phyloP scores from a whole-genome alignment of 2,888 invertebrate genomes.

The Drosophila rellima region DNA sequence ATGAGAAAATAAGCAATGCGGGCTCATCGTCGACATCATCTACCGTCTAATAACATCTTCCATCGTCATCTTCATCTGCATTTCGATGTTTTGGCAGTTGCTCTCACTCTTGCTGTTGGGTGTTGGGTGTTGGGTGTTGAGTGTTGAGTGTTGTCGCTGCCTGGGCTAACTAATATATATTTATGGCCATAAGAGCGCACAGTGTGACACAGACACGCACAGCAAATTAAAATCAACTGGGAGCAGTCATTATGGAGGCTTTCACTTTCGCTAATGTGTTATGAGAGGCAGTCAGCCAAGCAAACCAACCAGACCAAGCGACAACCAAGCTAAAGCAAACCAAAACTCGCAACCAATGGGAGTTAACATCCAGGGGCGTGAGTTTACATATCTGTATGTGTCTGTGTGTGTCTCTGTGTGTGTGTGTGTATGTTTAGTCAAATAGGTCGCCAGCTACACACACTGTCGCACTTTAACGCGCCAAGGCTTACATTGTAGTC shows the following conservation, averaged over 20 bases:
- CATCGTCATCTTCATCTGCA: constrained; percentile 54
- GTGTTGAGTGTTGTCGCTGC: constrained; percentile 16
- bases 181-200: constrained; percentile 67
- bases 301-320: constrained; percentile 27
- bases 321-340: constrained; percentile 24
- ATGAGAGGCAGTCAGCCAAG: constrained; percentile 64
- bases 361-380: constrained; percentile 46
- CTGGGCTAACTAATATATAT: constrained; percentile 71
- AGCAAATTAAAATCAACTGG: constrained; percentile 82
- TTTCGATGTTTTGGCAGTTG: constrained; percentile 22
- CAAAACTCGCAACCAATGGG: constrained; percentile 37
- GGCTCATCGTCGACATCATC: constrained; percentile 27
- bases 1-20: constrained; percentile 37
- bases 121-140: too few relatives aligned
- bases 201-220: constrained; percentile 73
- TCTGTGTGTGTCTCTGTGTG: constrained; percentile 6
- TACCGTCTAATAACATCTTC: constrained; percentile 21
- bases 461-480: constrained; percentile 68
- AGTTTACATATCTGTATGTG: constrained; percentile 22
- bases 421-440: constrained; percentile 62
- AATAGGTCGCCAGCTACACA: constrained; percentile 73
- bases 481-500: constrained; percentile 70
- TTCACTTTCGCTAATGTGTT: constrained; percentile 81
- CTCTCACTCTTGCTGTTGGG: not conserved
- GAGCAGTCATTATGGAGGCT: constrained; percentile 82